Conservation (phyloP, 2,888 invertebrate genomes). For the Acleris cristana region DNA sequence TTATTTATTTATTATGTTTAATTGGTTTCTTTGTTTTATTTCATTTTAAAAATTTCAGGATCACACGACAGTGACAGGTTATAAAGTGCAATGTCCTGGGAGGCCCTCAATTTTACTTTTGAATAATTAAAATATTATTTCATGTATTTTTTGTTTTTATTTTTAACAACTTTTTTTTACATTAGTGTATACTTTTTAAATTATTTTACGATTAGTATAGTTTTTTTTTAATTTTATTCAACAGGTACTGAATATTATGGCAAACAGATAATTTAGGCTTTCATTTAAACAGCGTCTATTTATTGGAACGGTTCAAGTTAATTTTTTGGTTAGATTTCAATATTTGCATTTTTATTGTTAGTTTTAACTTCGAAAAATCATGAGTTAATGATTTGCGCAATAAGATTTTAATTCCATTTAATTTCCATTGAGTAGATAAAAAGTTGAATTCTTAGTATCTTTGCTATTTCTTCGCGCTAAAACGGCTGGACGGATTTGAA, state of each 20-base stretch:
- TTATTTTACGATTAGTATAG: neutral
- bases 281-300: no score
- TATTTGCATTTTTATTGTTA: no score
- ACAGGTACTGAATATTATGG: neutral
- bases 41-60: slow-evolving; percentile 13
- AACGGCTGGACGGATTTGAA: no score
- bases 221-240: neutral
- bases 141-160: neutral
- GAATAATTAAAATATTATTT: neutral
- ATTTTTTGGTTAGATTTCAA: no score
- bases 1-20: slow-evolving; percentile 3
- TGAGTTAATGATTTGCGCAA: no score
- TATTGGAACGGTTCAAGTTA: no score
- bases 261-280: neutral
- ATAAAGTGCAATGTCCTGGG: neutral
- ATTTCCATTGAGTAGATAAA: no score
- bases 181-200: neutral
- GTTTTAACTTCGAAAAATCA: no score
- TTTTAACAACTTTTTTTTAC: neutral
- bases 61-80: neutral
- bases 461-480: no score
- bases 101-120: neutral
- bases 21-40: slow-evolving; percentile 2
- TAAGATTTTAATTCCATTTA: no score
- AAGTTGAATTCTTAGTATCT: no score